Evolutionary conservation across 35 echinoderm and acorn worm genomes (phyloP).

Genomic region (Apostichopus californicus): DNA sequence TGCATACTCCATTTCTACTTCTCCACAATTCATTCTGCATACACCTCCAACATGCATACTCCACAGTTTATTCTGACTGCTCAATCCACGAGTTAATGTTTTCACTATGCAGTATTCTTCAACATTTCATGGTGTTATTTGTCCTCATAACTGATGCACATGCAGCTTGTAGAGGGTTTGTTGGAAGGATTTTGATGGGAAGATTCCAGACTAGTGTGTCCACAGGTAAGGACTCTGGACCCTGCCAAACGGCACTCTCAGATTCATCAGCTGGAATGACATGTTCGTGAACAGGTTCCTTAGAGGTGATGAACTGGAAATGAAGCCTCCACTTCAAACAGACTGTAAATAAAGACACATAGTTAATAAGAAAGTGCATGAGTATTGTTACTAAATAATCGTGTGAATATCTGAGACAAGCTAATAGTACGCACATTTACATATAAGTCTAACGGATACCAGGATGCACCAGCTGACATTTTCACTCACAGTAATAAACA

Average conservation of each 20-base stretch:
- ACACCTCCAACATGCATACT: too few relatives aligned
- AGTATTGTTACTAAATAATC: too few relatives aligned
- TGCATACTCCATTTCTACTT: too few relatives aligned
- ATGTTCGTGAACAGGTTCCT: constrained; percentile 92
- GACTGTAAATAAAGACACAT: constrained; percentile 60
- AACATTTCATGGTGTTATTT: constrained; percentile 56
- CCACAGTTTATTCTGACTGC: too few relatives aligned
- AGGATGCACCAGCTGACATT: too few relatives aligned
- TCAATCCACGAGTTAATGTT: too few relatives aligned
- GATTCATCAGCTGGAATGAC: constrained; percentile 98
- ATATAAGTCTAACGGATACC: background rate
- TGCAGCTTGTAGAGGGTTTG: constrained; percentile 91
- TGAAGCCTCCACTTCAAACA: constrained; percentile 92
- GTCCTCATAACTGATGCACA: constrained; percentile 62
- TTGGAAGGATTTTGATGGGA: constrained; percentile 98
- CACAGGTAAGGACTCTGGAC: constrained; percentile 72
- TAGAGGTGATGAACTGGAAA: constrained; percentile 95
- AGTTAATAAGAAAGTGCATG: too few relatives aligned
- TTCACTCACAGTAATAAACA: too few relatives aligned
- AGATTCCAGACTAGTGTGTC: constrained; percentile 98
- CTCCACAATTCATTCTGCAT: too few relatives aligned
- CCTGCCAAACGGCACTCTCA: constrained; percentile 96
- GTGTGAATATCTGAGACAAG: background rate
- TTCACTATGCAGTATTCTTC: background rate
- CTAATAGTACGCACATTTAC: background rate